Evolutionary conservation across 2,113 vertebrate genomes (phyloP).

Genomic region (Scytalopus superciliaris): DNA sequence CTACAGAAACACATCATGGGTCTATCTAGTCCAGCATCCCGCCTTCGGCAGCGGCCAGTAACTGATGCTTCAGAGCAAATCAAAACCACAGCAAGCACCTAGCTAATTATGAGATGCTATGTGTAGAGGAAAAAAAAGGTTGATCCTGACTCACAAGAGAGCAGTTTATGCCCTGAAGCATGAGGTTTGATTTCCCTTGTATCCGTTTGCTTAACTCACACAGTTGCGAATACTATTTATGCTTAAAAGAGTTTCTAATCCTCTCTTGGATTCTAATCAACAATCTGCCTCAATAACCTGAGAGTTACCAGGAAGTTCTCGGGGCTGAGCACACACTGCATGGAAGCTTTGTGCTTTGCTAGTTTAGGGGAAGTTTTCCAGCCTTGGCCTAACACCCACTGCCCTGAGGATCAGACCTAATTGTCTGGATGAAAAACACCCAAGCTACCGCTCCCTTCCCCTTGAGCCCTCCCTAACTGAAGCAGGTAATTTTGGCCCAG

Average conservation of each 20-base stretch:
- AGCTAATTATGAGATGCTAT: constrained; percentile 39
- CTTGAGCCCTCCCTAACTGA: constrained; percentile 21
- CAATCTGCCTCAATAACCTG: constrained; percentile 54
- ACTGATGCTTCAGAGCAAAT: constrained; percentile 47
- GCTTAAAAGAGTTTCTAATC: constrained; percentile 68
- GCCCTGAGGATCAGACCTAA: constrained; percentile 39
- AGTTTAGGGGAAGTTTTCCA: constrained; percentile 33
- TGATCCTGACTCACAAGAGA: constrained; percentile 65
- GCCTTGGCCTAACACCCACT: constrained; percentile 28
- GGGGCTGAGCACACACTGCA: background rate
- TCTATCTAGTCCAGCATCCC: background rate
- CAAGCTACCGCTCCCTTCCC: constrained; percentile 27
- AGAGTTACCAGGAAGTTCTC: constrained; percentile 61
- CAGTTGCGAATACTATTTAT: constrained; percentile 60
- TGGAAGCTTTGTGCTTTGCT: constrained; percentile 45
- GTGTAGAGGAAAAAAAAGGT: background rate
- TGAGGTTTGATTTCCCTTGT: constrained; percentile 64
- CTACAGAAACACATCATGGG: background rate
- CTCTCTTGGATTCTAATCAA: constrained; percentile 65
- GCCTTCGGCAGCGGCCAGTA: background rate
- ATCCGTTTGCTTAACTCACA: constrained; percentile 61
- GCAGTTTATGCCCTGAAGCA: constrained; percentile 60
- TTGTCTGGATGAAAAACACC: constrained; percentile 41
- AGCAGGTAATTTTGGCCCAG: constrained; percentile 1
- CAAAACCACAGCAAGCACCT: constrained; percentile 56